These are phyloP conservation scores for Seriola quinqueradiata DNA, from an alignment of 2,113 vertebrate species.

Conservation along the genomic window DNA sequence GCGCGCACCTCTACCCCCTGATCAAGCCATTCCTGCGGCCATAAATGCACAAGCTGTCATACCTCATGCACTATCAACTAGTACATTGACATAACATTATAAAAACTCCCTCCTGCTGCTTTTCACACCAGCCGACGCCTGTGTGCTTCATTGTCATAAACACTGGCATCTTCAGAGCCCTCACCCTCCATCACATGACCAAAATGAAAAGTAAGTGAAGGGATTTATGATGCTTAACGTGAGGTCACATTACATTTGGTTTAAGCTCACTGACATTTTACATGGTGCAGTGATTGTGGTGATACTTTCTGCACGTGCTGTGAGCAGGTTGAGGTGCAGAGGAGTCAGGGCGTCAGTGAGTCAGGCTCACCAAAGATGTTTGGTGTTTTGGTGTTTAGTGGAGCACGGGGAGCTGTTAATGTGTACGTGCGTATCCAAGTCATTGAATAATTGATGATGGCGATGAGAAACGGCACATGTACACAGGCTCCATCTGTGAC, in stretches of 20 bases:
- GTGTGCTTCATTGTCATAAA: conserved; percentile 26
- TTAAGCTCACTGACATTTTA: not conserved
- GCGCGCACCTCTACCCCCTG: not conserved
- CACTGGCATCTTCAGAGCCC: conserved; percentile 5
- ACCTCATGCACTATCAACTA: conserved; percentile 56
- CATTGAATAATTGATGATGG: conserved; percentile 63
- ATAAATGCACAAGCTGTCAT: conserved; percentile 58
- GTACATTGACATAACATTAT: conserved; percentile 5
- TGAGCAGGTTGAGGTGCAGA: not conserved
- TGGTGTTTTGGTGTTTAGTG: not conserved
- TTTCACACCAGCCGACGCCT: conserved; percentile 3
- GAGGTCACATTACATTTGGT: not conserved
- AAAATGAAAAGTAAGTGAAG: not conserved
- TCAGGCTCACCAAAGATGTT: conserved; percentile 30
- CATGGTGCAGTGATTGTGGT: not conserved
- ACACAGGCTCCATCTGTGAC: conserved; percentile 52
- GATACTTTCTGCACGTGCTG: too few relatives aligned
- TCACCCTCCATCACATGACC: conserved; percentile 10
- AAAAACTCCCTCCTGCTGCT: conserved; percentile 30
- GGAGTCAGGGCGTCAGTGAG: conserved; percentile 4
- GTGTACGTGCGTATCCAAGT: conserved; percentile 13
- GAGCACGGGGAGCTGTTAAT: conserved; percentile 31
- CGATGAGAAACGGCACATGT: conserved; percentile 18
- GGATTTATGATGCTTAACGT: not conserved
- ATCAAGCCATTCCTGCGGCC: conserved; percentile 55